Evolutionary conservation across 1,140 invertebrate species (phyloP).

Genomic region (Ostrea denselamellosa): DNA sequence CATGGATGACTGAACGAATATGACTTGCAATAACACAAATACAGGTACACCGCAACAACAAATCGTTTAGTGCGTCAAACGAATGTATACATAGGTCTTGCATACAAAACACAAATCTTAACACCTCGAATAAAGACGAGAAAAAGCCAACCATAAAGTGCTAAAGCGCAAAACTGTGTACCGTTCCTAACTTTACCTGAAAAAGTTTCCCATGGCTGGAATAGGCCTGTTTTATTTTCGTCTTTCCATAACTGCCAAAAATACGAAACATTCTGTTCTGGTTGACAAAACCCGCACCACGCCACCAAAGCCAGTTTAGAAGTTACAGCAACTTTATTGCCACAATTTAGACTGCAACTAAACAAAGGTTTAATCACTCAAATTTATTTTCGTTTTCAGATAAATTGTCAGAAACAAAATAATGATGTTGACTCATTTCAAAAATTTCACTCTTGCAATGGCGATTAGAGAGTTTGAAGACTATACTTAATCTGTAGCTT

Average conservation of each 20-base stretch:
- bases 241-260: neutral
- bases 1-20: too few species aligned
- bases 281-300: neutral
- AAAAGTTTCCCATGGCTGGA: neutral
- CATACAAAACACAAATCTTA: too few species aligned
- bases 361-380: neutral
- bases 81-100: neutral
- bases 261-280: neutral
- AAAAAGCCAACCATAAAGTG: neutral
- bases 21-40: too few species aligned
- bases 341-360: neutral
- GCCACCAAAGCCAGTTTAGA: slow-evolving; percentile 1
- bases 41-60: neutral
- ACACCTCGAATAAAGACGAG: too few species aligned
- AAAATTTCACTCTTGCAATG: neutral
- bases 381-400: neutral
- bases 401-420: neutral
- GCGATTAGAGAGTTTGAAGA: neutral
- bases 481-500: neutral
- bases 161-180: too few species aligned
- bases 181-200: neutral
- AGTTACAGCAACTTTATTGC: neutral
- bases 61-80: neutral
- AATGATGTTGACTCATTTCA: neutral
- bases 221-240: neutral